Conservation (phyloP, 1,140 invertebrate species). For the Bombus huntii region DNA sequence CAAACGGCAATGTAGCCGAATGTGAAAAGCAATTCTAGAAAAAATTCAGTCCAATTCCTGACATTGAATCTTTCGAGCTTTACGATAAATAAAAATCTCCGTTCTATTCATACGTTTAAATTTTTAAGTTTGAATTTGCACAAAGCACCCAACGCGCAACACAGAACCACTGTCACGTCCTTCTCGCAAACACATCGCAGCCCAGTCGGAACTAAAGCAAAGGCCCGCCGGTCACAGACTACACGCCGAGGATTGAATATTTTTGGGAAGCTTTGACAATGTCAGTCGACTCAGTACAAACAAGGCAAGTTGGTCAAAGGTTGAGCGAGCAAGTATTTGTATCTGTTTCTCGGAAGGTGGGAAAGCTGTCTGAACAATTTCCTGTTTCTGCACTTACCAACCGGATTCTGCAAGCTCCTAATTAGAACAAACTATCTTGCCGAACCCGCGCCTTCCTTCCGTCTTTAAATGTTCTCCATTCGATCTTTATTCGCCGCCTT, state of each 20-base stretch:
- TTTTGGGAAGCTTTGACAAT: background rate
- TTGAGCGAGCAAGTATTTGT: background rate
- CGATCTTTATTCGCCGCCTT: background rate
- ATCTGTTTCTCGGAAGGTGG: background rate
- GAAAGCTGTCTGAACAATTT: constrained; percentile 8
- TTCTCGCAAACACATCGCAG: background rate
- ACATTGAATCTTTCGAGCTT: no score
- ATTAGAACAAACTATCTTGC: constrained; percentile 2
- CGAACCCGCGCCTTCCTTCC: background rate
- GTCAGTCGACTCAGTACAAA: background rate
- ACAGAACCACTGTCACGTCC: background rate
- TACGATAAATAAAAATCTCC: no score
- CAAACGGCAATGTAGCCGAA: no score
- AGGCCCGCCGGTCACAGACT: background rate
- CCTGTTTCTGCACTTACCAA: background rate
- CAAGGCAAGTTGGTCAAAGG: constrained; percentile 9
- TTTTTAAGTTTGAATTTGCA: no score
- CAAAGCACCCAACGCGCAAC: no score
- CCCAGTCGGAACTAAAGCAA: background rate
- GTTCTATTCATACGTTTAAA: no score
- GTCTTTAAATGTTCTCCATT: background rate
- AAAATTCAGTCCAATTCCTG: no score
- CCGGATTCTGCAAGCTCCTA: background rate
- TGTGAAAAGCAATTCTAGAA: no score
- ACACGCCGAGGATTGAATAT: background rate